Evolutionary conservation across 2,797 vertebrate species (phyloP), one percentile per base, ranked within the genome.

Genomic region (Bradypodion pumilum): DNA sequence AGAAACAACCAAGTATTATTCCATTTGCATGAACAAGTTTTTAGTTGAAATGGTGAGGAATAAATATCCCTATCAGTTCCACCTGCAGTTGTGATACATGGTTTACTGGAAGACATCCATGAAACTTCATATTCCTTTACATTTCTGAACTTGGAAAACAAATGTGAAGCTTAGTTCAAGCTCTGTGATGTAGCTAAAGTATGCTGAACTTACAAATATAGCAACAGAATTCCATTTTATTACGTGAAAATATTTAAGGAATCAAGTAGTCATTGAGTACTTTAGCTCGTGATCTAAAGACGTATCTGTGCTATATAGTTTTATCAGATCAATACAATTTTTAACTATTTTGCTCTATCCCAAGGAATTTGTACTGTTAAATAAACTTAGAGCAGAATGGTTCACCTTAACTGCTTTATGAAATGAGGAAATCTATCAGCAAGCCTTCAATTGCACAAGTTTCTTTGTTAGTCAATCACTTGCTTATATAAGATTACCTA

Each of bases 1-100:
- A 56, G 52, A 21, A 56, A 56, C 15, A 56, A 5, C 15, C 21
- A 56, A 56, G 19, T 56, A 19, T 5, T 56, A 56, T 15, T 21
- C 52, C 52, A 56, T 56, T 56, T 4, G 52, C 19, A 19, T 56
- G 21, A 56, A 56, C 52, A 56, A 19, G 52, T 19, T 56, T 56
- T 56, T 19, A 56, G 52, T 83, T 78, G 86, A 92, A 89, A 88
- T 88, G 89, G 86, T 90, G 25, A 91, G 23, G 16, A 46, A 27
- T 73, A 12, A 35, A 25, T 2, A 74, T 56, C 3, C 35, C 9
- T 35, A 29, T 75, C 46, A 80, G 46, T 68, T 80, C 44, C 63
- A 69, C 37, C n/a, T 69, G 5, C 9, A 25, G 29, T 13, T 15
- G 12, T 19, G 21, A 49, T 16, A 7, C 27, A 32, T 27, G n/a